A percentile compares a stretch with the other conserved stretches of the same genome.
phyloP scores from a whole-genome alignment of 2,113 vertebrate genomes.

The Oreochromis tanganicae region DNA sequence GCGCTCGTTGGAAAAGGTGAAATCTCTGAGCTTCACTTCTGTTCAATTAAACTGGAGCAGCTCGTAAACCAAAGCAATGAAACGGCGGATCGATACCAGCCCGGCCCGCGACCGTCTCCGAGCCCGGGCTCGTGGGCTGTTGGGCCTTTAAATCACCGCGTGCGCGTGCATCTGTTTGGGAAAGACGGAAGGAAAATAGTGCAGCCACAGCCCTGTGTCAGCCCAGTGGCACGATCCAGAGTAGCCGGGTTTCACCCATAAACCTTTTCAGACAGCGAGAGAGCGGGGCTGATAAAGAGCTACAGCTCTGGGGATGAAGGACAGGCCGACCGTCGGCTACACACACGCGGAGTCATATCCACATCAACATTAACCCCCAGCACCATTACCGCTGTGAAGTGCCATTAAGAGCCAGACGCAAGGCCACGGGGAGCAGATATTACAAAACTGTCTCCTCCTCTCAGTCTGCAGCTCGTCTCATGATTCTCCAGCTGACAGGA shows the following conservation, averaged over 20 bases:
- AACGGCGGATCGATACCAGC: slow-evolving; percentile 6
- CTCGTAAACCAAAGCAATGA: slow-evolving; percentile 30
- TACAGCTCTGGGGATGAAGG: slow-evolving; percentile 38
- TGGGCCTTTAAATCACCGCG: not conserved
- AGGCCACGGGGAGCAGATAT: slow-evolving; percentile 33
- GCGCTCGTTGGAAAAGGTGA: slow-evolving; percentile 2
- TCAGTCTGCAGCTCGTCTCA: slow-evolving; percentile 4
- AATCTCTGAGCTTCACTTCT: slow-evolving; percentile 6
- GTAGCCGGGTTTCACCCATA: not conserved
- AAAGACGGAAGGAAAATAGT: not conserved
- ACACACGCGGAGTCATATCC: not conserved
- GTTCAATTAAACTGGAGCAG: slow-evolving; percentile 28
- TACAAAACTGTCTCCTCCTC: slow-evolving; percentile 29
- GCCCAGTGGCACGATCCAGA: not conserved
- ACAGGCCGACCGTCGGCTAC: not conserved
- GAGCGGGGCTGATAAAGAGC: slow-evolving; percentile 21
- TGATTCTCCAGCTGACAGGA: not conserved
- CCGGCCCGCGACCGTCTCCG: not conserved
- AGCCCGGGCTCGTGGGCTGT: not conserved
- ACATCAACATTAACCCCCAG: slow-evolving; percentile 54
- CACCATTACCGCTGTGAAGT: slow-evolving; percentile 45
- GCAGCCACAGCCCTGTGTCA: not conserved
- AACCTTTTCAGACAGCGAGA: not conserved
- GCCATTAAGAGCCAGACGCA: slow-evolving; percentile 45
- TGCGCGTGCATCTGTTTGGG: not conserved